phyloP scores from a whole-genome alignment of 2,113 vertebrate genomes.

The Blennius ocellaris region DNA sequence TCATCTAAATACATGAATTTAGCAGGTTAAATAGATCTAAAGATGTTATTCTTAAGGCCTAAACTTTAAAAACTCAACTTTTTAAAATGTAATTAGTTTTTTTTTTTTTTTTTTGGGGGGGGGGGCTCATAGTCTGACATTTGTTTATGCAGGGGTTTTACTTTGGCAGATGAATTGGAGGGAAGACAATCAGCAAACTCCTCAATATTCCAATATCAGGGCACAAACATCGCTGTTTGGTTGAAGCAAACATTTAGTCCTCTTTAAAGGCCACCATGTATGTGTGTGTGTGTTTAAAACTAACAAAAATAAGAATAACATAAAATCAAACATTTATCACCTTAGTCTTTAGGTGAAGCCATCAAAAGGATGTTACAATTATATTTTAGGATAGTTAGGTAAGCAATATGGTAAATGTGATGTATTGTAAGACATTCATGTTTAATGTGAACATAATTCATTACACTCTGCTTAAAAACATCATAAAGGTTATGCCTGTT shows the following conservation, averaged over 20 bases:
- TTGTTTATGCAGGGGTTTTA: background rate
- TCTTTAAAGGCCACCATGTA: too few species aligned
- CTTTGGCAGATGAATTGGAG: slow-evolving; percentile 14
- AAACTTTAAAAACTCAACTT: background rate
- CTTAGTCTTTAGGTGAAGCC: too few species aligned
- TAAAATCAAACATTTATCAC: too few species aligned
- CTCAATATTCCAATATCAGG: slow-evolving; percentile 51
- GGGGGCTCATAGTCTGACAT: background rate
- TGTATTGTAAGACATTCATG: too few species aligned
- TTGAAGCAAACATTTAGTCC: slow-evolving; percentile 68
- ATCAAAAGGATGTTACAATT: too few species aligned
- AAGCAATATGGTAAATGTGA: too few species aligned
- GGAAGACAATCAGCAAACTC: slow-evolving; percentile 22
- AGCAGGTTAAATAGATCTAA: background rate
- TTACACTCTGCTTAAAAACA: background rate
- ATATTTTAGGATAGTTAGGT: background rate
- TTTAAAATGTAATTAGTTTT: background rate
- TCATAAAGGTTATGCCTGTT: too few species aligned
- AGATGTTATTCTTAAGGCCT: background rate
- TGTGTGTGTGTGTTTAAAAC: background rate
- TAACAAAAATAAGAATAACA: too few species aligned
- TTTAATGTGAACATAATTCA: background rate
- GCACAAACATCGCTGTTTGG: slow-evolving; percentile 54
- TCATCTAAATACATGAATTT: background rate
- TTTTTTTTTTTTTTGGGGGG: background rate